Conservation (phyloP, 1,140 invertebrate species). For the Drosophila pseudoananassae region DNA sequence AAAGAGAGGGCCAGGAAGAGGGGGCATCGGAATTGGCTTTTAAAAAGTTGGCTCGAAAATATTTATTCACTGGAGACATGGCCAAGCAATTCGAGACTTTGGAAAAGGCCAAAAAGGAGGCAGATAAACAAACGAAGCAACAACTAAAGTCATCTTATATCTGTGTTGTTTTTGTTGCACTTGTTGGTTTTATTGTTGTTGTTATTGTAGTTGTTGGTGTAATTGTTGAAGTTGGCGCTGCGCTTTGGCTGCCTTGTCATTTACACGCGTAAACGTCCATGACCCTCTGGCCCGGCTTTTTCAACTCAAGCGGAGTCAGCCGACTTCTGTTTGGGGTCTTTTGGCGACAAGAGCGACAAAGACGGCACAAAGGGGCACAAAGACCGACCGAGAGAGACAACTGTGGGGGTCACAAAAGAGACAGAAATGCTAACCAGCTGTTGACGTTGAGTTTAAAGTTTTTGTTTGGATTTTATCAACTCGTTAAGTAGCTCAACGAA, state of each 20-base stretch:
- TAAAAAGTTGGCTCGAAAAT: slow-evolving; percentile 50
- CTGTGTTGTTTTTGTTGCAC: slow-evolving; percentile 8
- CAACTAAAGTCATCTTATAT: slow-evolving; percentile 35
- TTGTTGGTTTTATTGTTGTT: slow-evolving; percentile 14
- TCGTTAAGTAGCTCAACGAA: slow-evolving; percentile 3
- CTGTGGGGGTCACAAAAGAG: background rate
- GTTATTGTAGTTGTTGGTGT: slow-evolving; percentile 5
- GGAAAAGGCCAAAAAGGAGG: slow-evolving; percentile 20
- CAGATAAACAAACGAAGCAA: slow-evolving; percentile 36
- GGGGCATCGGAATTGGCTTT: slow-evolving; percentile 44
- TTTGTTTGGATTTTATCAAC: slow-evolving; percentile 16
- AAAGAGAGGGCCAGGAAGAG: slow-evolving; percentile 13
- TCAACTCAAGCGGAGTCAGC: slow-evolving; percentile 27
- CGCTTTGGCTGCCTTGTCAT: slow-evolving; percentile 61
- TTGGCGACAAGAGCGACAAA: slow-evolving; percentile 14
- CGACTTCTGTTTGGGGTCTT: slow-evolving; percentile 6
- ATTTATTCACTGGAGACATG: slow-evolving; percentile 46
- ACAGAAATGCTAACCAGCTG: slow-evolving; percentile 39
- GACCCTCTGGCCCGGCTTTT: slow-evolving; percentile 73
- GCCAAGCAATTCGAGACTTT: slow-evolving; percentile 43
- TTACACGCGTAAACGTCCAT: slow-evolving; percentile 79
- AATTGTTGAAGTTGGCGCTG: slow-evolving; percentile 30
- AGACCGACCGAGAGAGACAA: background rate
- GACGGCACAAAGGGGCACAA: slow-evolving; percentile 14
- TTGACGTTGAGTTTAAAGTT: slow-evolving; percentile 46